A percentile compares a stretch with the other conserved stretches of the same genome.
phyloP scores from a whole-genome alignment of 2,888 invertebrate genomes.

The Artemia sinica region DNA sequence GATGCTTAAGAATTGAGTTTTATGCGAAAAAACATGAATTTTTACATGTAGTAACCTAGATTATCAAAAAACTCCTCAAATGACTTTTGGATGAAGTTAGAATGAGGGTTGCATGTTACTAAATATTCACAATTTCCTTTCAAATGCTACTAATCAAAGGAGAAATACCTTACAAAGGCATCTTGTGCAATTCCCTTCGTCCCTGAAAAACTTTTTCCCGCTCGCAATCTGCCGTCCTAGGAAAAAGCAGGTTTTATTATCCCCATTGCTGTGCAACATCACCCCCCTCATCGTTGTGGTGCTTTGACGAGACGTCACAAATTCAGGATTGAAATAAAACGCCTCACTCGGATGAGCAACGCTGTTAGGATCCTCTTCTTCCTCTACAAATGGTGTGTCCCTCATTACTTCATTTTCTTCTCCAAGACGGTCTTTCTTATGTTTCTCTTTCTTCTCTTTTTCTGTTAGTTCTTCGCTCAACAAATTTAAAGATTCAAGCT shows the following conservation, averaged over 20 bases:
- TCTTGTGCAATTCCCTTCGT: constrained; percentile 23
- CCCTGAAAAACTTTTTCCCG: constrained; percentile 19
- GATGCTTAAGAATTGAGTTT: too few relatives aligned
- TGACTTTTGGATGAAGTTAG: too few relatives aligned
- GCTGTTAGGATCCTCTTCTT: background rate
- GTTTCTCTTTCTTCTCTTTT: too few relatives aligned
- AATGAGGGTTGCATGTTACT: too few relatives aligned
- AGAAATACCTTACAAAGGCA: constrained; percentile 23
- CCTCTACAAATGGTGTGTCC: background rate
- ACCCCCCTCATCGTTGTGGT: background rate
- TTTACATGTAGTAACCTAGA: too few relatives aligned
- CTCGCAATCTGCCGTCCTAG: background rate
- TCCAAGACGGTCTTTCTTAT: too few relatives aligned
- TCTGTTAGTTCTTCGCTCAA: too few relatives aligned
- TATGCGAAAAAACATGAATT: too few relatives aligned
- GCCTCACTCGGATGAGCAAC: constrained; percentile 6
- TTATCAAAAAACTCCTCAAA: too few relatives aligned
- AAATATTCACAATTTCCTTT: too few relatives aligned
- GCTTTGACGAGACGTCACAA: background rate
- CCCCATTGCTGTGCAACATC: background rate
- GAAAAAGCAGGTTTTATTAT: background rate
- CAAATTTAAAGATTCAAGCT: too few relatives aligned
- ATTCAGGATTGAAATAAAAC: constrained; percentile 3
- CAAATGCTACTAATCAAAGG: too few relatives aligned
- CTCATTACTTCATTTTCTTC: background rate